Base-by-base conservation (phyloP, 2,797 vertebrate genomes). In the Acipenser ruthenus region DNA sequence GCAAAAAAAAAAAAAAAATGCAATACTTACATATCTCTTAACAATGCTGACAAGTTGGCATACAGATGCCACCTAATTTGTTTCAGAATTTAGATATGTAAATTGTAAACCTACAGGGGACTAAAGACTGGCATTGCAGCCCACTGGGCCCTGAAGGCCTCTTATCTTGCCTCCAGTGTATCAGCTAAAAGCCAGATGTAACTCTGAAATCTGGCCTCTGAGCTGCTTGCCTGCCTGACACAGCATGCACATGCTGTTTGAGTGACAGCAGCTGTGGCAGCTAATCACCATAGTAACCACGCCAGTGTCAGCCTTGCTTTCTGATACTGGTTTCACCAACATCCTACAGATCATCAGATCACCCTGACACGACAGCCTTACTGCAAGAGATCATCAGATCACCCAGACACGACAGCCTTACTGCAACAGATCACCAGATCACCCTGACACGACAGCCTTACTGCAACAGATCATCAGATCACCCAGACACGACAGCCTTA, bases 241-340 rank as follows among this genome's bases (percentile, higher is more conserved):
- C 62, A 50, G 62, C 49, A 12, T 48, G 11, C 62, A 7, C 3
- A n/a, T 1, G 48, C 62, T 49, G 49, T 50, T 7, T 50, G 62
- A 63, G n/a, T 63, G 62, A n/a, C 37, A 50, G 13, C 62, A 63
- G 62, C 62, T 63, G 62, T 49, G 12, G 48, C 37, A 50, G 62
- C 49, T 63, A 49, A 63, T 63, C 48, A 48, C 62, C 49, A 63
- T 63, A 63, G 62, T n/a, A 63, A 63, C 49, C 13, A 58, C 55
- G 9, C 13, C 13, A 58, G 11, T 6, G 11, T 6, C 55, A 13
- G 55, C 55, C 55, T 58, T n/a, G 55, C 55, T 58, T 58, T 58
- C 55, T 58, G 55, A 58, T 58, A 58, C 13, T 58, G 13, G 12
- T 58, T 10, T 58, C 9, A 58, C 5, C 11, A n/a, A n/a, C n/a